phyloP scores from a whole-genome alignment of 2,888 invertebrate genomes.

The Macrosoma leucophasiata region DNA sequence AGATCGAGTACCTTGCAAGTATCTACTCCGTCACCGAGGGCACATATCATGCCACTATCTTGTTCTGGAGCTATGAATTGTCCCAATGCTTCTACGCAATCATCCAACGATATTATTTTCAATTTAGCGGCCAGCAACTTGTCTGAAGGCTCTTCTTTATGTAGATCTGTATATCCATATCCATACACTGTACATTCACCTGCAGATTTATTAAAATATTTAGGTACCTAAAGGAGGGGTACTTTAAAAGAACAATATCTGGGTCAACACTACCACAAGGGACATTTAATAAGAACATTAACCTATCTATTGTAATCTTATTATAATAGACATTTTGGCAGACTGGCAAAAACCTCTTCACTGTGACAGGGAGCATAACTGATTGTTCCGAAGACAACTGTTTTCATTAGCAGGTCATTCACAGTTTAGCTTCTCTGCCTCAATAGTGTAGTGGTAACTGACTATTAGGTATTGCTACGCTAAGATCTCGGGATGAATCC shows the following conservation, averaged over 20 bases:
- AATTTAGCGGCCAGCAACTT: conserved; percentile 42
- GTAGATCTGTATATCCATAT: conserved; percentile 44
- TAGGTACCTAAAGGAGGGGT: too few species aligned
- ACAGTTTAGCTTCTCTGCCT: too few species aligned
- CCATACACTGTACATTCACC: conserved; percentile 59
- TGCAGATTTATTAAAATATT: conserved; percentile 29
- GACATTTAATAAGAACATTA: too few species aligned
- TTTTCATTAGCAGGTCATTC: conserved; percentile 27
- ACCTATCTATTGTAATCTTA: too few species aligned
- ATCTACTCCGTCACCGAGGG: conserved; percentile 53
- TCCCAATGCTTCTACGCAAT: conserved; percentile 47
- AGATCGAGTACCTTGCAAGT: conserved; percentile 64
- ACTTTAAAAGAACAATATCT: too few species aligned
- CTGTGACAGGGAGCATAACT: conserved; percentile 21
- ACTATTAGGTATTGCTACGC: too few species aligned
- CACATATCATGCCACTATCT: conserved; percentile 60
- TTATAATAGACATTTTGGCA: conserved; percentile 27
- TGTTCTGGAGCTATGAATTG: conserved; percentile 43
- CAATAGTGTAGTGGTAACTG: too few species aligned
- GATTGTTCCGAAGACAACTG: conserved; percentile 19
- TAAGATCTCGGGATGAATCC: too few species aligned
- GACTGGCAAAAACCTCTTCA: conserved; percentile 21
- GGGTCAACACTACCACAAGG: too few species aligned
- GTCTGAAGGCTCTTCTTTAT: conserved; percentile 35
- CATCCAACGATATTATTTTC: conserved; percentile 49